phyloP scores from a whole-genome alignment of 2,797 vertebrate species.

The Euthynnus affinis region DNA sequence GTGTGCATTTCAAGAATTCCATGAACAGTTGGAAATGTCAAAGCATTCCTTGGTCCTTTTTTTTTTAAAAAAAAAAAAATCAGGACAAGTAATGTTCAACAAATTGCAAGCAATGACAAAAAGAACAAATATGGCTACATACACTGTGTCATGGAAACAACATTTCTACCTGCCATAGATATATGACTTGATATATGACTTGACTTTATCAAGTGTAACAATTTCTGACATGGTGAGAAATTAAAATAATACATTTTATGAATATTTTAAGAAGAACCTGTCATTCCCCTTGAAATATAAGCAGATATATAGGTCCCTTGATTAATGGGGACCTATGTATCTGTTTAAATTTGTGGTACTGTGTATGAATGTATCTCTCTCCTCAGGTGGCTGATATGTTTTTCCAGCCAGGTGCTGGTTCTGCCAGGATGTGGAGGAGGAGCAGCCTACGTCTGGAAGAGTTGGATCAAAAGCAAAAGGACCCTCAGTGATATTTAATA shows the following conservation, averaged over 20 bases:
- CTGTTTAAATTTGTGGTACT: not conserved
- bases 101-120: slow-evolving; percentile 15
- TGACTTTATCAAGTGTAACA: slow-evolving; percentile 24
- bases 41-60: slow-evolving; percentile 10
- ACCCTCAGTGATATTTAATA: slow-evolving; percentile 72
- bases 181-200: too few relatives aligned
- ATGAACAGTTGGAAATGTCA: slow-evolving; percentile 28
- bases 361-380: slow-evolving; percentile 15
- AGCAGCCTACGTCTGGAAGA: slow-evolving; percentile 53
- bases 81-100: slow-evolving; percentile 1
- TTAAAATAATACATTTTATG: slow-evolving; percentile 41
- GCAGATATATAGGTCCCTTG: not conserved
- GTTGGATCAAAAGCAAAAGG: slow-evolving; percentile 70
- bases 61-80: too few relatives aligned
- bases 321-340: slow-evolving; percentile 52
- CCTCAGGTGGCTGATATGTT: slow-evolving; percentile 30
- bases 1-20: slow-evolving; percentile 11
- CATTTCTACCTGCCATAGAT: slow-evolving; percentile 22
- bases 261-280: slow-evolving; percentile 60
- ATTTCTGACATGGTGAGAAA: slow-evolving; percentile 36
- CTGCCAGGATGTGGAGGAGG: slow-evolving; percentile 64
- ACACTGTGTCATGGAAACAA: not conserved
- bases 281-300: slow-evolving; percentile 11
- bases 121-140: slow-evolving; percentile 9
- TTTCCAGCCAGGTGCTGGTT: slow-evolving; percentile 46